Conservation (phyloP, 1,140 invertebrate species). For the Ylistrum balloti region DNA sequence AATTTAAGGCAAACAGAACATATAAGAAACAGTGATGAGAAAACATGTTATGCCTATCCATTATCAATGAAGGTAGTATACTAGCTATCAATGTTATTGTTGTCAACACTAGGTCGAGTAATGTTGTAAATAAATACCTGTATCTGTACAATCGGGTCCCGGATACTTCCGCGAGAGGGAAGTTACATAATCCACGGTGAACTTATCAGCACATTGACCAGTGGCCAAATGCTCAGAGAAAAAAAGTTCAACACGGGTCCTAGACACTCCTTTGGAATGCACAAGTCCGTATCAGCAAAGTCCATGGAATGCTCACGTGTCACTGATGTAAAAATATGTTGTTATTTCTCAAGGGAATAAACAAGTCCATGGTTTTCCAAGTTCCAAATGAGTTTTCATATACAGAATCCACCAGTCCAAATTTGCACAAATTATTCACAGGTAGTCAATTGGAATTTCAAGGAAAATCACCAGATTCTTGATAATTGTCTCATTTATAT, state of each 20-base stretch:
- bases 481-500: not conserved
- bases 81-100: too few species aligned
- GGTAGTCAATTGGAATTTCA: not conserved
- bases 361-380: not conserved
- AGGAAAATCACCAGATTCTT: not conserved
- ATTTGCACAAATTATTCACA: not conserved
- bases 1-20: too few species aligned
- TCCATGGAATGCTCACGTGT: not conserved
- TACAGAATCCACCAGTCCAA: not conserved
- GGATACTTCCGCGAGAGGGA: not conserved
- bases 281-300: not conserved
- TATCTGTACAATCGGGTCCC: not conserved
- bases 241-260: not conserved
- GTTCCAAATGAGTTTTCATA: not conserved
- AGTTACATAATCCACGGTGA: conserved; percentile 20
- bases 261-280: not conserved
- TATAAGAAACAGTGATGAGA: too few species aligned
- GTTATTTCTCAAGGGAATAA: not conserved
- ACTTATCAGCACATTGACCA: not conserved
- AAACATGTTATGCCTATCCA: too few species aligned
- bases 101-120: not conserved
- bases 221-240: not conserved
- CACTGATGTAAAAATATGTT: not conserved
- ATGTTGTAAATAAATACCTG: not conserved
- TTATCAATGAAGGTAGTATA: too few species aligned